Percentiles rank a stretch among this genome's conserved stretches.
Conservation (phyloP, 2,113 vertebrate species). For the Mellivora capensis region DNA sequence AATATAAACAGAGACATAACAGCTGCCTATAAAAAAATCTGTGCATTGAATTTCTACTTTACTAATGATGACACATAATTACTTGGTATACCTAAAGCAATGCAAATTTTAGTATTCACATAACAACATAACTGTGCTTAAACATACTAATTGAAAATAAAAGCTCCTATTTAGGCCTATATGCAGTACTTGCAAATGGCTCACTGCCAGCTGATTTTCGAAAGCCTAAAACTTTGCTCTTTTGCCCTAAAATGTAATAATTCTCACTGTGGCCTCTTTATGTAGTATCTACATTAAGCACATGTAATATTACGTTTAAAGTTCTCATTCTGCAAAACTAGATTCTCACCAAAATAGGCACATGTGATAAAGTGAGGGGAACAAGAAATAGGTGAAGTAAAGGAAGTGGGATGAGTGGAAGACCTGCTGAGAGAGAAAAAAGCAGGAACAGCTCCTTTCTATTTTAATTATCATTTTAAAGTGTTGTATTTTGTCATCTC, state of each 20-base stretch:
- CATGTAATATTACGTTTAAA: not conserved
- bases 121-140: not conserved
- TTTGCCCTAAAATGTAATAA: not conserved
- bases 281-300: not conserved
- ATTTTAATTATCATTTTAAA: not conserved
- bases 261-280: not conserved
- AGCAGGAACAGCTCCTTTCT: not conserved
- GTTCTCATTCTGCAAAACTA: constrained; percentile 12
- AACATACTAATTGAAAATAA: constrained; percentile 11
- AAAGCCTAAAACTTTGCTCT: not conserved
- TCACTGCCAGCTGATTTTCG: not conserved
- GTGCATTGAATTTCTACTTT: not conserved
- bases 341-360: constrained; percentile 3
- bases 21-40: not conserved
- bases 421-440: not conserved
- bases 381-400: not conserved
- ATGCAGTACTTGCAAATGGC: constrained; percentile 23
- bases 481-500: not conserved
- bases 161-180: not conserved
- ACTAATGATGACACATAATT: constrained; percentile 4
- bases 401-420: not conserved
- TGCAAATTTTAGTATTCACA: not conserved
- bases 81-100: constrained; percentile 7
- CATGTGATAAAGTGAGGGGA: not conserved
- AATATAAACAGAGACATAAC: not conserved